Conservation (phyloP, 2,113 vertebrate species). For the Manacus vitellinus region DNA sequence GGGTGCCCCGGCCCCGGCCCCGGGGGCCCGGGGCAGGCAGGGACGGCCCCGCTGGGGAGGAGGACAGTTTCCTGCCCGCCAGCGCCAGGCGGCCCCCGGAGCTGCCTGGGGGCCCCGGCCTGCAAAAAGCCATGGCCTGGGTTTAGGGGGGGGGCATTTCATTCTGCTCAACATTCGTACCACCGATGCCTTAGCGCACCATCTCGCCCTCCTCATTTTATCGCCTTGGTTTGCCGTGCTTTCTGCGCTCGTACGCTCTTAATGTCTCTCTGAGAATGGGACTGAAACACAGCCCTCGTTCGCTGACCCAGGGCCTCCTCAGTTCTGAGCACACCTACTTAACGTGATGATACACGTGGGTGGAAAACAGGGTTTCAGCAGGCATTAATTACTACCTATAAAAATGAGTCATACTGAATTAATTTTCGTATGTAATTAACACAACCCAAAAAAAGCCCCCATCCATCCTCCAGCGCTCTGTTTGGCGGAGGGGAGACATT, state of each 20-base stretch:
- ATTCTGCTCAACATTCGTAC: neutral
- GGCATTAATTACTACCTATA: neutral
- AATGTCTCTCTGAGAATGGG: too few relatives aligned
- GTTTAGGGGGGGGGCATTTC: fast-evolving
- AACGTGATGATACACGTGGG: fast-evolving
- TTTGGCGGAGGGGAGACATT: neutral
- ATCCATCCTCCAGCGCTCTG: neutral
- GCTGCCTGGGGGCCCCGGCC: neutral
- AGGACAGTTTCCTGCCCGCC: neutral
- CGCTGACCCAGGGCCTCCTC: neutral
- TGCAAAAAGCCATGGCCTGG: fast-evolving
- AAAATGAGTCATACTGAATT: neutral
- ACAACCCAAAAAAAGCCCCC: neutral
- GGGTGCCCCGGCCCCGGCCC: neutral
- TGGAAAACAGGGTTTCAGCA: neutral
- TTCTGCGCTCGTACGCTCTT: fast-evolving
- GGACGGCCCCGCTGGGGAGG: neutral
- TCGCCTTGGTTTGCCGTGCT: neutral
- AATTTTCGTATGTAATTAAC: neutral
- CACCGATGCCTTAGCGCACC: fast-evolving
- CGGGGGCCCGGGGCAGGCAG: neutral
- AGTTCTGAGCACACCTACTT: neutral
- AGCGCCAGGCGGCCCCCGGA: neutral
- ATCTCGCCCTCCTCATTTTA: fast-evolving
- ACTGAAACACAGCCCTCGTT: fast-evolving